Evolutionary conservation across 2,888 invertebrate species (phyloP).

Genomic region (Melipona beecheii): DNA sequence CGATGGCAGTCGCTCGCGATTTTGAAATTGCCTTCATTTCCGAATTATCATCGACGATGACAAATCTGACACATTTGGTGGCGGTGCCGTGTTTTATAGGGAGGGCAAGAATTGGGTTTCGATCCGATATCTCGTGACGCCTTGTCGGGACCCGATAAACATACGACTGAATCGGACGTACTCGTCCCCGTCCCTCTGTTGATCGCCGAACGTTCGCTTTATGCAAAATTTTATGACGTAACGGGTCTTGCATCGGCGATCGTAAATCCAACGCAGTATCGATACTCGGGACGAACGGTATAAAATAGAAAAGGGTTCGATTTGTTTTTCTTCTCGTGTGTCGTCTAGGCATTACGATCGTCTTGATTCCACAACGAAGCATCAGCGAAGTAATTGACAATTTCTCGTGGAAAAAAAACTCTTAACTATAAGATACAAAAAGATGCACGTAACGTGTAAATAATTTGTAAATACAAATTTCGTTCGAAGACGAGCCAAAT

Average conservation of each 20-base stretch:
- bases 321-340: conserved; percentile 25
- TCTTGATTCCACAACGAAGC: no score
- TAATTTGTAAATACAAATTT: no score
- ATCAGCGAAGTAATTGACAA: no score
- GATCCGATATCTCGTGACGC: conserved; percentile 28
- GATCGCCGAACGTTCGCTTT: conserved; percentile 39
- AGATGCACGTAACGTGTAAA: no score
- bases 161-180: conserved; percentile 28
- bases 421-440: no score
- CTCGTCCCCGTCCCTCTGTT: conserved; percentile 1
- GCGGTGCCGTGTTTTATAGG: background rate
- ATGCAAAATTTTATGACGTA: conserved; percentile 52
- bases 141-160: conserved; percentile 8
- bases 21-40: conserved; percentile 1
- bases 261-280: conserved; percentile 41
- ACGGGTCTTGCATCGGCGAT: conserved; percentile 6
- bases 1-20: background rate
- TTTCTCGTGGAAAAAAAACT: no score
- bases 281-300: conserved; percentile 8
- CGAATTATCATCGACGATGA: conserved; percentile 29
- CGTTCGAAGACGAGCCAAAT: no score
- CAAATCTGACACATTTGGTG: background rate
- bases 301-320: conserved; percentile 16
- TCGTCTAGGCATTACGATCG: no score
- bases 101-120: background rate